These are phyloP conservation scores for Patiria pectinifera DNA, from an alignment of 53 echinoderm and acorn worm genomes.

Conservation along the genomic window DNA sequence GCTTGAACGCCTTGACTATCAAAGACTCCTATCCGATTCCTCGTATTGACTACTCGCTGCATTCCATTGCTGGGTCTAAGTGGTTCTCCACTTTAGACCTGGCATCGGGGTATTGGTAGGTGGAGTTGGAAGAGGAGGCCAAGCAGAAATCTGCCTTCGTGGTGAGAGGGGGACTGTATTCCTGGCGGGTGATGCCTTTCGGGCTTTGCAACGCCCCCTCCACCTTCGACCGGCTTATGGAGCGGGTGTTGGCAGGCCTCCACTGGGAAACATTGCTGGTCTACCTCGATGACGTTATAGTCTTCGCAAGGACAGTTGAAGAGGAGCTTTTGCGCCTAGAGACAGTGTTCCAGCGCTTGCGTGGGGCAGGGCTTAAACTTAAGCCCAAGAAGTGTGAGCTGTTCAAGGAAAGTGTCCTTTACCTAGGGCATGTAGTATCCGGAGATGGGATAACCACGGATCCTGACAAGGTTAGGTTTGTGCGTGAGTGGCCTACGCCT, in stretches of 20 bases:
- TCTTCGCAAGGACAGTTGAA: conserved; percentile 52
- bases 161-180: conserved; percentile 35
- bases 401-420: conserved; percentile 47
- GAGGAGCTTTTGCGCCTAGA: conserved; percentile 34
- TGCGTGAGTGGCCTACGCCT: conserved; percentile 66
- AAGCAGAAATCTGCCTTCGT: conserved; percentile 44
- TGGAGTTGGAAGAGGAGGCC: conserved; percentile 29
- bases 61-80: conserved; percentile 19
- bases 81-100: too few species aligned
- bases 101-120: conserved; percentile 41
- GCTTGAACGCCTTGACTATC: conserved; percentile 8
- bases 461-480: conserved; percentile 49
- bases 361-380: conserved; percentile 62
- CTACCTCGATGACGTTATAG: conserved; percentile 74
- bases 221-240: conserved; percentile 57
- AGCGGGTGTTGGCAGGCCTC: conserved; percentile 32
- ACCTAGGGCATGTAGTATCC: conserved; percentile 71
- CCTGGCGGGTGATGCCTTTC: conserved; percentile 57
- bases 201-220: conserved; percentile 48
- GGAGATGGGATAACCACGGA: conserved; percentile 55
- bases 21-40: conserved; percentile 54
- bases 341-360: conserved; percentile 59
- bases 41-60: conserved; percentile 27
- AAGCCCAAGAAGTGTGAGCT: conserved; percentile 68
- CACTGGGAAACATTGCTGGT: conserved; percentile 52